Conservation (phyloP, 2,888 invertebrate genomes). For the Gandaritis pyraliata region DNA sequence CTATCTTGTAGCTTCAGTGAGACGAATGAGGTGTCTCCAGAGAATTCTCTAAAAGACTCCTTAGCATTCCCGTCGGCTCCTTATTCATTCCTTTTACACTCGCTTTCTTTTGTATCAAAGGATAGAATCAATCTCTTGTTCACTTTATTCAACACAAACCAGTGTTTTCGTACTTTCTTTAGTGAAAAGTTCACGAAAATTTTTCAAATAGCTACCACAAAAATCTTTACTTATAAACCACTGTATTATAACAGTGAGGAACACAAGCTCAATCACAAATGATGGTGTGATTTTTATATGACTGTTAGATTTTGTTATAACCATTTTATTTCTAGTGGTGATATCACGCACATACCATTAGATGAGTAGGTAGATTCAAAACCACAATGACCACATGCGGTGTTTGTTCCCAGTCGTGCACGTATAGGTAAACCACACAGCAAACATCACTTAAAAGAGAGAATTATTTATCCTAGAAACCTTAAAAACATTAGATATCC, state of each 20-base stretch:
- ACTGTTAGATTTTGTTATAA: slow-evolving; percentile 13
- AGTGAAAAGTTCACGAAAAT: no score
- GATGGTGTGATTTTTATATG: slow-evolving; percentile 5
- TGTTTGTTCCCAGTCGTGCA: slow-evolving; percentile 13
- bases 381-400: slow-evolving; percentile 11
- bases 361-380: slow-evolving; percentile 8
- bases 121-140: slow-evolving; percentile 24
- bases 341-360: slow-evolving; percentile 22
- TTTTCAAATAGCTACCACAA: no score
- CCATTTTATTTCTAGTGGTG: slow-evolving; percentile 23
- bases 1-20: slow-evolving; percentile 22
- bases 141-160: slow-evolving; percentile 1
- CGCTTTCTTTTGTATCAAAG: slow-evolving; percentile 25
- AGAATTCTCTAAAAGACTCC: slow-evolving; percentile 26
- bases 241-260: no score
- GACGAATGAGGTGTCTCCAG: slow-evolving; percentile 32
- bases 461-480: not conserved
- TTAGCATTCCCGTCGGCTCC: slow-evolving; percentile 20
- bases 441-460: slow-evolving; percentile 13
- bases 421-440: slow-evolving; percentile 5
- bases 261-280: not conserved
- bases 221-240: no score
- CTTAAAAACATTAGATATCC: not conserved
- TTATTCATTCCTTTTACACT: slow-evolving; percentile 34
- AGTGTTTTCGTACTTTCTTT: not conserved